Evolutionary conservation across 2,797 vertebrate genomes (phyloP).

Genomic region (Myotis daubentonii): DNA sequence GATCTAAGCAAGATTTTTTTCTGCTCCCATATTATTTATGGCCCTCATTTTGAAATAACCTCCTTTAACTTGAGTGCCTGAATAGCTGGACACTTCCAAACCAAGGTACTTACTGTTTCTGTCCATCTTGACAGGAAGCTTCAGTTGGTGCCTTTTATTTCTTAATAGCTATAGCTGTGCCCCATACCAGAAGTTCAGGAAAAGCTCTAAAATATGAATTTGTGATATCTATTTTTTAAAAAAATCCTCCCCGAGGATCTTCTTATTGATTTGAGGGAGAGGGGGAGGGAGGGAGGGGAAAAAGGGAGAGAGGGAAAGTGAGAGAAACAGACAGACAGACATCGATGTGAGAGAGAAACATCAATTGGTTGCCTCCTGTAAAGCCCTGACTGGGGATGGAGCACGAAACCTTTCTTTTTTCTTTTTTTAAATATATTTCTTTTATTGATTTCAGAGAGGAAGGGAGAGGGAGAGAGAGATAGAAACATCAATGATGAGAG

Average conservation of each 20-base stretch:
- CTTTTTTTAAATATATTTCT: too few relatives aligned
- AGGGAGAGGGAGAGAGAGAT: too few relatives aligned
- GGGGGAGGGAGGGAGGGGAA: too few relatives aligned
- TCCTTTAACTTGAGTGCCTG: background rate
- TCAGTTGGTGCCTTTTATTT: background rate
- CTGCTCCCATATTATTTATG: background rate
- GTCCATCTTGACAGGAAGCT: background rate
- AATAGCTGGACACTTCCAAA: background rate
- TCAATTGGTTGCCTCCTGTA: background rate
- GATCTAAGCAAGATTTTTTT: background rate
- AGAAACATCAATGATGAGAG: too few relatives aligned
- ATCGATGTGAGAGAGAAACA: background rate
- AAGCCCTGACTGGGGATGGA: background rate
- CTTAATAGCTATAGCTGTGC: background rate
- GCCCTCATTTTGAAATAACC: conserved; percentile 19
- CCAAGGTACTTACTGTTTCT: background rate
- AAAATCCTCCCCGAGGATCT: background rate
- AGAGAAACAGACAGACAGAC: background rate
- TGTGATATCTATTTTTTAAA: background rate
- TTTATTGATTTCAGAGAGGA: too few relatives aligned
- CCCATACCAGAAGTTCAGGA: background rate
- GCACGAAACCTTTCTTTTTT: background rate
- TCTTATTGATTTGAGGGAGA: background rate
- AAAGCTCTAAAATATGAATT: background rate
- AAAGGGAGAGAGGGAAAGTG: background rate